A percentile compares a stretch with the other conserved stretches of the same genome.
These are phyloP conservation scores for Ephestia elutella DNA, from an alignment of 1,140 invertebrate species.

Conservation along the genomic window DNA sequence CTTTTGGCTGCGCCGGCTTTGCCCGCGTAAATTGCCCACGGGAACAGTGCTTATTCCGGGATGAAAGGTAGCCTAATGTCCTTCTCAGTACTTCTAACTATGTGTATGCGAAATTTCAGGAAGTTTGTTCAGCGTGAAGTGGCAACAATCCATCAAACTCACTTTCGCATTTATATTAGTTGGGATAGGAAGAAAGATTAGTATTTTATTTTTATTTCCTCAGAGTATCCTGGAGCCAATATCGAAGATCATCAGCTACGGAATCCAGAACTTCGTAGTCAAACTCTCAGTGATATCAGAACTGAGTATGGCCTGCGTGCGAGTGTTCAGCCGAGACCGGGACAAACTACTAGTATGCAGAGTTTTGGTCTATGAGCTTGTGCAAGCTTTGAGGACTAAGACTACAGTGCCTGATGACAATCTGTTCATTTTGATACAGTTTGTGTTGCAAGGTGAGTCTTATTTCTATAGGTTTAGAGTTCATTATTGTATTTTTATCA, in stretches of 20 bases:
- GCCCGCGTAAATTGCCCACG: too few relatives aligned
- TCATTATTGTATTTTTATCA: background rate
- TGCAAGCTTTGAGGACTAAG: conserved; percentile 97
- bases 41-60: too few relatives aligned
- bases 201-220: background rate
- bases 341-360: conserved; percentile 94
- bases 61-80: too few relatives aligned
- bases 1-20: too few relatives aligned
- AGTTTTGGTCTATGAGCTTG: conserved; percentile 93
- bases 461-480: too few relatives aligned
- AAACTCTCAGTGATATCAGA: conserved; percentile 90
- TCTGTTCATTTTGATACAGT: conserved; percentile 92
- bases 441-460: conserved; percentile 83
- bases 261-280: conserved; percentile 91
- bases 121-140: too few relatives aligned
- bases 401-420: conserved; percentile 94
- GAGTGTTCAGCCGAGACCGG: conserved; percentile 91
- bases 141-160: too few relatives aligned
- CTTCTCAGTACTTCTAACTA: too few relatives aligned
- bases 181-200: too few relatives aligned
- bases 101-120: too few relatives aligned
- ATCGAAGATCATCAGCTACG: conserved; percentile 93
- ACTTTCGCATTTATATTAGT: too few relatives aligned
- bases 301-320: conserved; percentile 91
- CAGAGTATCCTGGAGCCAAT: conserved; percentile 91